A percentile compares a stretch with the other conserved stretches of the same genome.
Evolutionary conservation across 2,888 invertebrate species (phyloP).

Genomic region (Lochmaea crataegi): DNA sequence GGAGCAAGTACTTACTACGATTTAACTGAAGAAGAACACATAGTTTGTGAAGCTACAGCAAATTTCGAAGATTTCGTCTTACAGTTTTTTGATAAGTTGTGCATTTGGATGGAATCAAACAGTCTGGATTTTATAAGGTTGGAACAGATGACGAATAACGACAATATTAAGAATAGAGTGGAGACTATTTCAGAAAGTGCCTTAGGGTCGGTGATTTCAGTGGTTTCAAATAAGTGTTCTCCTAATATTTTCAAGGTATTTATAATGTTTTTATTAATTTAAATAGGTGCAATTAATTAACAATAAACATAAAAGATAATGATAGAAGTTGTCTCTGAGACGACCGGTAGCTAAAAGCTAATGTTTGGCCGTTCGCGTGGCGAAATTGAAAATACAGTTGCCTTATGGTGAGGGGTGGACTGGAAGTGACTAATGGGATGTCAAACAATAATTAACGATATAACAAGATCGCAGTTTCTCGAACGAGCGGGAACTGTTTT

Average conservation of each 20-base stretch:
- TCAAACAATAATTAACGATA: too few relatives aligned
- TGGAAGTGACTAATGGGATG: too few relatives aligned
- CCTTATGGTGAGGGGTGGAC: too few relatives aligned
- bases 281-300: too few relatives aligned
- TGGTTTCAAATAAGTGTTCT: constrained; percentile 80
- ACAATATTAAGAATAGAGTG: constrained; percentile 73
- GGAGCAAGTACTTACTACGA: constrained; percentile 74
- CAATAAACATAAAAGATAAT: too few relatives aligned
- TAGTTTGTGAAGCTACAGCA: constrained; percentile 83
- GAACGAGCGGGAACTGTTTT: too few relatives aligned
- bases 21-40: constrained; percentile 81
- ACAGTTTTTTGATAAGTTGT: constrained; percentile 81
- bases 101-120: constrained; percentile 77
- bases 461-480: too few relatives aligned
- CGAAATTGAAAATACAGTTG: too few relatives aligned
- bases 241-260: constrained; percentile 69
- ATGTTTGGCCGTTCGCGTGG: too few relatives aligned
- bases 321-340: too few relatives aligned
- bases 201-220: constrained; percentile 74
- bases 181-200: constrained; percentile 80
- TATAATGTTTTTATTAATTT: constrained; percentile 12
- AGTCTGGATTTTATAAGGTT: constrained; percentile 75
- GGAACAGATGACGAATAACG: constrained; percentile 70
- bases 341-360: too few relatives aligned
- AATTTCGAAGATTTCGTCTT: constrained; percentile 90